These are phyloP conservation scores for Podotricha telesiphe DNA, from an alignment of 2,888 invertebrate genomes.

Conservation along the genomic window DNA sequence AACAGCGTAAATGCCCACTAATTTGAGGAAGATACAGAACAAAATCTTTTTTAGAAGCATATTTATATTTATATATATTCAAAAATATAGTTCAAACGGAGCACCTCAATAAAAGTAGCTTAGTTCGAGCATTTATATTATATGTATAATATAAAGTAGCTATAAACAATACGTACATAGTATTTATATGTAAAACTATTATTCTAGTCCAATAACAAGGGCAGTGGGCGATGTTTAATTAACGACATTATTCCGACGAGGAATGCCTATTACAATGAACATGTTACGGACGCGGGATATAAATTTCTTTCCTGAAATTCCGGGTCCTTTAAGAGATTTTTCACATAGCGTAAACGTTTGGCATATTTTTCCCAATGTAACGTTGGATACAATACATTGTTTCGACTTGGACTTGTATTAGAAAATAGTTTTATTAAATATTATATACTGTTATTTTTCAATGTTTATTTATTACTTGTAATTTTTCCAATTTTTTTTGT, in stretches of 20 bases:
- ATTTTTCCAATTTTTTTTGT: too few species aligned
- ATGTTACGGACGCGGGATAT: constrained; percentile 41
- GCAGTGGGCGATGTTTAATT: constrained; percentile 36
- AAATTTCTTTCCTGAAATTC: constrained; percentile 42
- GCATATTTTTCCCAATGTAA: constrained; percentile 10
- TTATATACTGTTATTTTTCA: not conserved
- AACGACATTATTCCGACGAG: constrained; percentile 42
- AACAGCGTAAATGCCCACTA: too few species aligned
- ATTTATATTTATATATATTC: too few species aligned
- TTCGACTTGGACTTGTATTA: not conserved
- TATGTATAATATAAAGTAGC: not conserved
- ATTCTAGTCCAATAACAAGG: constrained; percentile 8
- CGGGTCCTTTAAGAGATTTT: constrained; percentile 33
- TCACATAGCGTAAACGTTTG: constrained; percentile 30
- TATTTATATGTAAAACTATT: constrained; percentile 11
- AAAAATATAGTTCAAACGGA: too few species aligned
- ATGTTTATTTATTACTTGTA: not conserved
- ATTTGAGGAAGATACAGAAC: too few species aligned
- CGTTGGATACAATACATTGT: constrained; percentile 11
- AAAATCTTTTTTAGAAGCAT: too few species aligned
- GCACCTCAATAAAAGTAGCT: too few species aligned
- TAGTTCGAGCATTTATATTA: too few species aligned
- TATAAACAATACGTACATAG: not conserved
- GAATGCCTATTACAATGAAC: constrained; percentile 43
- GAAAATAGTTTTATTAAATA: constrained; percentile 14